Conservation (phyloP, 2,113 vertebrate species). For the Arvicanthis niloticus region DNA sequence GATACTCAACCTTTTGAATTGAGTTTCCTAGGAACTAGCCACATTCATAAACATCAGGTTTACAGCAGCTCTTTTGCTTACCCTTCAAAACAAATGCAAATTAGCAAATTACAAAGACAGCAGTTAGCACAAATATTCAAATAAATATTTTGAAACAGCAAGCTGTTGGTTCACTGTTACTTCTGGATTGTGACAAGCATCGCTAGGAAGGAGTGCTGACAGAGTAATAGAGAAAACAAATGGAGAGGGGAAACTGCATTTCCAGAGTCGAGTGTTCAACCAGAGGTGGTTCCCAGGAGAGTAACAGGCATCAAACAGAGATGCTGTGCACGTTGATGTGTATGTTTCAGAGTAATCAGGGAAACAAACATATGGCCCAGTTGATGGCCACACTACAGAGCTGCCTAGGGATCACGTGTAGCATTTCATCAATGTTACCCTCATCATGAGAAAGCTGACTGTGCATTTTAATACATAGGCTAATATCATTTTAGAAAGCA, state of each 20-base stretch:
- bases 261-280: not conserved
- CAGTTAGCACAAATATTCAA: slow-evolving; percentile 48
- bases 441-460: not conserved
- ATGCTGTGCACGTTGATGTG: not conserved
- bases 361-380: not conserved
- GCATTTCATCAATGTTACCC: not conserved
- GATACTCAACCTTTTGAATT: not conserved
- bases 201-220: not conserved
- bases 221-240: not conserved
- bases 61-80: not conserved
- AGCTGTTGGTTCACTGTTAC: slow-evolving; percentile 41
- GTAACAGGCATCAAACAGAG: not conserved
- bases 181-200: slow-evolving; percentile 2
- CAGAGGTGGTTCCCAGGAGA: not conserved
- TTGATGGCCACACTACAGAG: not conserved
- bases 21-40: slow-evolving; percentile 36
- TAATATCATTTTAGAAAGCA: slow-evolving; percentile 6
- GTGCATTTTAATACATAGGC: not conserved
- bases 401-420: too few relatives aligned
- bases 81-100: slow-evolving; percentile 63
- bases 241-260: not conserved
- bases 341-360: not conserved
- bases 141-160: slow-evolving; percentile 58
- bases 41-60: slow-evolving; percentile 40
- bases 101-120: slow-evolving; percentile 54